phyloP scores from a whole-genome alignment of 2,113 vertebrate species.

The Dicaeum eximium region DNA sequence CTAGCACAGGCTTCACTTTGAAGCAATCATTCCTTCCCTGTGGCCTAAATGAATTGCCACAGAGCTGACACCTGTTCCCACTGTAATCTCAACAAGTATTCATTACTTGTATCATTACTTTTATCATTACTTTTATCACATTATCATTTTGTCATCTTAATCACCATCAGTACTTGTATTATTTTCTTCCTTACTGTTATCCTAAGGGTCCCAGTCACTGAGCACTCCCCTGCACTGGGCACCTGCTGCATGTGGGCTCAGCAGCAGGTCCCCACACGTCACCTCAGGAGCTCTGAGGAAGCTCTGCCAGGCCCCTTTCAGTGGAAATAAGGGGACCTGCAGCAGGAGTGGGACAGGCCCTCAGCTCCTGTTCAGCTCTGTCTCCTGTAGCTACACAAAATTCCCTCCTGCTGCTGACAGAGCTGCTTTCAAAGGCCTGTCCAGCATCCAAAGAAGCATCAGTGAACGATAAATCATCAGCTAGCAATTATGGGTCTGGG shows the following conservation, averaged over 20 bases:
- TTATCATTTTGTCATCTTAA: background rate
- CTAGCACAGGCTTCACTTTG: background rate
- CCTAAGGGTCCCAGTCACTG: background rate
- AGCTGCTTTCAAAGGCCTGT: background rate
- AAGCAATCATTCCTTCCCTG: background rate
- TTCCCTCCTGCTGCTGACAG: background rate
- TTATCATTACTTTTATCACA: background rate
- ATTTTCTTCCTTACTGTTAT: background rate
- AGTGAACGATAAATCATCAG: constrained; percentile 50
- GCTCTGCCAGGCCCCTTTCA: background rate
- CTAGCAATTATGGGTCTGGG: background rate
- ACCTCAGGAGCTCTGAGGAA: background rate
- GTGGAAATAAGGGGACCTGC: background rate
- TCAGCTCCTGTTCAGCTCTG: background rate
- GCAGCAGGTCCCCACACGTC: rapidly evolving
- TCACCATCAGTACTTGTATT: background rate
- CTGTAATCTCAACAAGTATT: background rate
- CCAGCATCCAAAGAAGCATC: background rate
- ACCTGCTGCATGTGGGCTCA: background rate
- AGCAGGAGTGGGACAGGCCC: background rate
- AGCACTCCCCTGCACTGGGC: background rate
- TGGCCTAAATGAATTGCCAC: background rate
- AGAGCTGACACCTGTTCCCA: constrained; percentile 1
- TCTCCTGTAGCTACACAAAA: background rate
- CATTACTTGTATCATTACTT: background rate